These are phyloP conservation scores for Lamprologus ornatipinnis DNA, from an alignment of 2,113 vertebrate species.

Conservation along the genomic window DNA sequence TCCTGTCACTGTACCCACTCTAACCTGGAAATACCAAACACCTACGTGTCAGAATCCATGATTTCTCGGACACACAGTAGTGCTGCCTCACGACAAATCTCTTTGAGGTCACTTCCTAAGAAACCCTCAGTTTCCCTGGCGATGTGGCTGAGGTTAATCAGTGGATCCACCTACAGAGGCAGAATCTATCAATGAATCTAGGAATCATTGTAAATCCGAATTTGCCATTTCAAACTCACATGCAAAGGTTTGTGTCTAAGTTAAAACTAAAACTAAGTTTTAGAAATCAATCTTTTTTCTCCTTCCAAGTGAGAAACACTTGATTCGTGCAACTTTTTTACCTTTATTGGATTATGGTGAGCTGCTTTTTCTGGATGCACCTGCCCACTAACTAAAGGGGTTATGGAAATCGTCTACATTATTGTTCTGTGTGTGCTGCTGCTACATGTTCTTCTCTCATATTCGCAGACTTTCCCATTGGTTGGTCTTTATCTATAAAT, in stretches of 20 bases:
- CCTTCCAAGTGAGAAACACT: rapidly evolving
- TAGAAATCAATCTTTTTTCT: rapidly evolving
- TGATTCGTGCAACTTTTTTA: rapidly evolving
- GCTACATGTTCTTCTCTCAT: background rate
- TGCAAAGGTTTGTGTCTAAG: rapidly evolving
- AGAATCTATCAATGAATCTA: background rate
- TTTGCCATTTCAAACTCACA: background rate
- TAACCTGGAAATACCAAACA: background rate
- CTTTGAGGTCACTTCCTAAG: constrained; percentile 95
- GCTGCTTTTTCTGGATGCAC: background rate
- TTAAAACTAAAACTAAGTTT: background rate
- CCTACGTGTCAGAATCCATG: constrained; percentile 75
- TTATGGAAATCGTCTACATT: rapidly evolving
- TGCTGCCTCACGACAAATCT: constrained; percentile 90
- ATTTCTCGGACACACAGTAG: constrained; percentile 87
- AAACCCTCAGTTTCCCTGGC: constrained; percentile 85
- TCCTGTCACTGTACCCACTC: background rate
- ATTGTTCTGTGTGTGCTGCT: background rate
- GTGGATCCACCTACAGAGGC: constrained; percentile 66
- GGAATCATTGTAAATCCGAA: rapidly evolving
- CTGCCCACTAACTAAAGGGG: background rate
- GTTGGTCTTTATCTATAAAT: background rate
- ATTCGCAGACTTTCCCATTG: rapidly evolving
- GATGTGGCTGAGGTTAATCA: constrained; percentile 73
- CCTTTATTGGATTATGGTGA: background rate